Percentiles rank a stretch among this genome's conserved stretches.
Evolutionary conservation across 2,797 vertebrate species (phyloP).

Genomic region (Hydrolagus colliei): DNA sequence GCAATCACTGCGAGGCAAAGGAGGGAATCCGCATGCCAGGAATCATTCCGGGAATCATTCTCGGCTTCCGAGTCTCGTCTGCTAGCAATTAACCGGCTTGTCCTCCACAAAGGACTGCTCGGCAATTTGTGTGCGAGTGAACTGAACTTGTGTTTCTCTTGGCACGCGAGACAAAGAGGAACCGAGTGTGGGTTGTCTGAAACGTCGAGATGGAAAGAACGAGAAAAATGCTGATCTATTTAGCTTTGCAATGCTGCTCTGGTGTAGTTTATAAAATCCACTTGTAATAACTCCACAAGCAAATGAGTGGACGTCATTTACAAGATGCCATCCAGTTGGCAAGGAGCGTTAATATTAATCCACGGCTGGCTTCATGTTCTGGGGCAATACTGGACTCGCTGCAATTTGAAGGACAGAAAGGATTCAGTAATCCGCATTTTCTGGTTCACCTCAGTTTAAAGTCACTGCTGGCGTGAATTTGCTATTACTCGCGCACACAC

Average conservation of each 20-base stretch:
- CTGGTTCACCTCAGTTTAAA: background rate
- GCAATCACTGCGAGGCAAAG: constrained; percentile 24
- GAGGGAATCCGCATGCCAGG: constrained; percentile 18
- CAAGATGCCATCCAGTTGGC: background rate
- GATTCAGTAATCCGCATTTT: constrained; percentile 7
- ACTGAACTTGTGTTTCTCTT: constrained; percentile 24
- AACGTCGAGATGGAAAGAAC: background rate
- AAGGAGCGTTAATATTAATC: background rate
- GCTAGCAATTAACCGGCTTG: background rate
- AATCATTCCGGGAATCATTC: constrained; percentile 4
- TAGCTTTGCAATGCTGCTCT: background rate
- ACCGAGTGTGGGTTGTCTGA: background rate
- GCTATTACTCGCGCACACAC: background rate
- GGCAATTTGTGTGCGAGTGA: constrained; percentile 3
- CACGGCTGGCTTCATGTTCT: background rate
- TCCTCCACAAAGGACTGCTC: background rate
- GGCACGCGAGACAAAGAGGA: background rate
- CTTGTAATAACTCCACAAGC: background rate
- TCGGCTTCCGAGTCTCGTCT: background rate
- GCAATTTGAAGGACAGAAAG: background rate
- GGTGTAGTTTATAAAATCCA: background rate
- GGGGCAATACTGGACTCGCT: background rate
- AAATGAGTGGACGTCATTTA: background rate
- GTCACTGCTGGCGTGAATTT: background rate
- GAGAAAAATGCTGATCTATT: background rate